phyloP scores from a whole-genome alignment of 2,888 invertebrate species.

The Gastracanthus pulcherrimus region DNA sequence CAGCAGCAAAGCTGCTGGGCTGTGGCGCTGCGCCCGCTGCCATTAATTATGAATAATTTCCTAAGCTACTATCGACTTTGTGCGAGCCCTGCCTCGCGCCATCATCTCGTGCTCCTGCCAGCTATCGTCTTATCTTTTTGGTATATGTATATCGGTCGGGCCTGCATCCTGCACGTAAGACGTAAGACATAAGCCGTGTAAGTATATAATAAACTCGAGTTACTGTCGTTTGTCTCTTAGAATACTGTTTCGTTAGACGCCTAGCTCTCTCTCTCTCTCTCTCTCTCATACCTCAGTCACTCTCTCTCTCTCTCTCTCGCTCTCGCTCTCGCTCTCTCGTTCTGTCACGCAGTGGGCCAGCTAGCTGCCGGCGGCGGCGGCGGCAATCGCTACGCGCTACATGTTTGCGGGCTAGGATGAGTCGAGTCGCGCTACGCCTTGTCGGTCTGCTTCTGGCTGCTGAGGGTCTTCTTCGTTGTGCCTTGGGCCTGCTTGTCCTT shows the following conservation, averaged over 20 bases:
- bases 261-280: conserved; percentile 15
- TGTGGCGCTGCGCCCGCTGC: neutral
- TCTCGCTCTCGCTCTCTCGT: neutral
- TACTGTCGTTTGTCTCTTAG: conserved; percentile 1
- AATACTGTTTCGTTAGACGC: conserved; percentile 30
- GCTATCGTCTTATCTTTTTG: neutral
- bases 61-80: conserved; percentile 55
- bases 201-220: neutral
- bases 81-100: conserved; percentile 54
- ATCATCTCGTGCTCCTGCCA: conserved; percentile 15
- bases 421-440: conserved; percentile 42
- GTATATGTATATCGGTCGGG: neutral
- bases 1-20: neutral
- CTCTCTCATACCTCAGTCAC: conserved; percentile 16
- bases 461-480: conserved; percentile 47
- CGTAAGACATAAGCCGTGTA: neutral
- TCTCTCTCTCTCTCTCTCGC: conserved; percentile 24
- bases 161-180: neutral
- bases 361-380: neutral
- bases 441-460: conserved; percentile 35
- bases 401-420: neutral
- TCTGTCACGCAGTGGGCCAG: neutral
- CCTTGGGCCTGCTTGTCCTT: conserved; percentile 35
- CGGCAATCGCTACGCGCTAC: neutral
- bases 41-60: conserved; percentile 44